A percentile compares a stretch with the other conserved stretches of the same genome.
Conservation (phyloP, 2,113 vertebrate species). For the Xiphorhynchus elegans region DNA sequence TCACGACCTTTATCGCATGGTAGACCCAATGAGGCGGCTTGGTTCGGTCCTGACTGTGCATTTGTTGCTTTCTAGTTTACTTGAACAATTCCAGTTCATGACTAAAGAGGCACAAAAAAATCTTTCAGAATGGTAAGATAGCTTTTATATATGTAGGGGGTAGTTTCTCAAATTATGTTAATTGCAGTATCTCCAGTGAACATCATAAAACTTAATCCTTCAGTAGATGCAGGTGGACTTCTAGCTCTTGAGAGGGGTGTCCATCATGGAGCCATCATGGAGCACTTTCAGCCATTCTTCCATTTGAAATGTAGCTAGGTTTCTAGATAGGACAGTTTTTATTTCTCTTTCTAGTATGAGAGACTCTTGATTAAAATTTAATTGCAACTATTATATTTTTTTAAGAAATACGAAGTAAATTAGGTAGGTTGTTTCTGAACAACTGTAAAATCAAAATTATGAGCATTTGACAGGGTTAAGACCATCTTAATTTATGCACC, state of each 20-base stretch:
- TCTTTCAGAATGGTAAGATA: slow-evolving; percentile 72
- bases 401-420: neutral
- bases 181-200: neutral
- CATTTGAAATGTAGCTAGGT: neutral
- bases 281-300: neutral
- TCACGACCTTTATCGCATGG: slow-evolving; percentile 58
- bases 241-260: neutral
- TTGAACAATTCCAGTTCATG: slow-evolving; percentile 70
- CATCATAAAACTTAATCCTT: neutral
- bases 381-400: neutral
- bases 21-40: slow-evolving; percentile 38
- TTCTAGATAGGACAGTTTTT: neutral
- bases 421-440: neutral
- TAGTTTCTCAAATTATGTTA: neutral
- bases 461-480: neutral
- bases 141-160: neutral
- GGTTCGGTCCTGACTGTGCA: slow-evolving; percentile 60
- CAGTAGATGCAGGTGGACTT: neutral
- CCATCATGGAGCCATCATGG: neutral
- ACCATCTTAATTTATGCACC: neutral
- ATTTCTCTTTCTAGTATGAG: neutral
- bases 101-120: slow-evolving; percentile 41
- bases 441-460: neutral
- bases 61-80: slow-evolving; percentile 70
- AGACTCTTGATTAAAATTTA: neutral